Conservation (phyloP, 2,888 invertebrate genomes). For the Ceratothoa steindachneri region DNA sequence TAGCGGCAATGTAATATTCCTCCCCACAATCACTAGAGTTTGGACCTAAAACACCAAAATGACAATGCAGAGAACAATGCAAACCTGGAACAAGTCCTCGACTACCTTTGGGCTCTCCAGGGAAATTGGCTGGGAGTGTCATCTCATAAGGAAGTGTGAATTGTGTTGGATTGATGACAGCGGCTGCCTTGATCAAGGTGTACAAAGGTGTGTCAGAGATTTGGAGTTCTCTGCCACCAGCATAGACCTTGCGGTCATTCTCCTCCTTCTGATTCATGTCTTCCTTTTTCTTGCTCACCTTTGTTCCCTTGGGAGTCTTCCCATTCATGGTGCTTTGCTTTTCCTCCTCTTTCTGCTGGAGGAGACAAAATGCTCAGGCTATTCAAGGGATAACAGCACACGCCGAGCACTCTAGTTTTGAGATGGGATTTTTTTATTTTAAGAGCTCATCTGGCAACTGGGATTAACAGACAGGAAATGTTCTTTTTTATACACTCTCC, state of each 20-base stretch:
- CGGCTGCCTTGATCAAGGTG: conserved; percentile 74
- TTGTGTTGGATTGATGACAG: conserved; percentile 79
- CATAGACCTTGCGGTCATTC: conserved; percentile 41
- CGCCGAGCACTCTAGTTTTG: too few relatives aligned
- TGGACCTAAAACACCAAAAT: conserved; percentile 20
- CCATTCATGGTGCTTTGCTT: too few relatives aligned
- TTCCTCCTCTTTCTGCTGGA: too few relatives aligned
- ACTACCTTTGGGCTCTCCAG: conserved; percentile 60
- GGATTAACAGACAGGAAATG: too few relatives aligned
- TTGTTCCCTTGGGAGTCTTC: conserved; percentile 3
- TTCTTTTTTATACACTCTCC: too few relatives aligned
- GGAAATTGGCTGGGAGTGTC: conserved; percentile 69
- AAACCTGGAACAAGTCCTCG: conserved; percentile 56
- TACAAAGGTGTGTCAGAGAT: conserved; percentile 63
- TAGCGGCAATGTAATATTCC: neutral
- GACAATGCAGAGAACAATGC: too few relatives aligned
- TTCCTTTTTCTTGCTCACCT: conserved; percentile 46
- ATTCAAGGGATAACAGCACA: too few relatives aligned
- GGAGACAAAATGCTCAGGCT: too few relatives aligned
- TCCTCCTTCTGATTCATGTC: conserved; percentile 46
- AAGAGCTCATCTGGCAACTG: too few relatives aligned
- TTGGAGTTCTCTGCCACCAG: conserved; percentile 35
- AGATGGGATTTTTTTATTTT: too few relatives aligned
- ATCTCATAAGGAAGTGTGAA: conserved; percentile 81
- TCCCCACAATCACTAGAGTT: conserved; percentile 50